Base-by-base conservation (phyloP, 2,113 vertebrate species). In the Leucopsar rothschildi region DNA sequence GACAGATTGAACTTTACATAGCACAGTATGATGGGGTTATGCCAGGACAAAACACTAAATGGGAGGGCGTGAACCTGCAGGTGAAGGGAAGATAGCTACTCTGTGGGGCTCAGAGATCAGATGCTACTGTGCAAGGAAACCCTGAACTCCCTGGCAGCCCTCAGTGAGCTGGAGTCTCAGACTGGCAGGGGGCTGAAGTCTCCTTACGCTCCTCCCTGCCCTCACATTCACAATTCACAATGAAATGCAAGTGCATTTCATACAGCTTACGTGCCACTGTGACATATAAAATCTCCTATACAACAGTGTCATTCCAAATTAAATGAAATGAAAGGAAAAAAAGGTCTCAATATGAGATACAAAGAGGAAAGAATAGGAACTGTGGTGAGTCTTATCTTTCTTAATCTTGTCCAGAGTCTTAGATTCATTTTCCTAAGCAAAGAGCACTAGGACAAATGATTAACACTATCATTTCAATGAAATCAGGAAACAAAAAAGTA, bases 11-110 rank as follows among this genome's bases (percentile, higher is more conserved):
- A 57, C 21, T 71, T 86, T 49, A 45, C 7, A 1, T 39, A 33
- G 33, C 0, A 0, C 29, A 40, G 31, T 31, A 18, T 12, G 18
- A 77, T 61, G 25, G 42, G 19, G 12, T 86, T 45, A 70, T 21
- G 5, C 5, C 27, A 81, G 5, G 19, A 44, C 14, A 39, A 60
- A 78, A 75, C 37, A 40, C 24, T 75, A 73, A 93, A 70, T 60
- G 44, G 50, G 8, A 44, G 33, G 13, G 12, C 44, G 35, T 78
- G 90, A 83, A 70, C 42, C 22, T 80, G 64, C 15, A 88, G 33
- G 28, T 69, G 53, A 77, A 45, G 61, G 86, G 40, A 95, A 90
- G 20, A 29, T 9, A 64, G 15, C 21, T 76, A 1, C 15, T 50
- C 50, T 37, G 18, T 44, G 61, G 10, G 28, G 66, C 76, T 93